phyloP scores from a whole-genome alignment of 2,888 invertebrate genomes.

The Zygothrica quintamaculata region DNA sequence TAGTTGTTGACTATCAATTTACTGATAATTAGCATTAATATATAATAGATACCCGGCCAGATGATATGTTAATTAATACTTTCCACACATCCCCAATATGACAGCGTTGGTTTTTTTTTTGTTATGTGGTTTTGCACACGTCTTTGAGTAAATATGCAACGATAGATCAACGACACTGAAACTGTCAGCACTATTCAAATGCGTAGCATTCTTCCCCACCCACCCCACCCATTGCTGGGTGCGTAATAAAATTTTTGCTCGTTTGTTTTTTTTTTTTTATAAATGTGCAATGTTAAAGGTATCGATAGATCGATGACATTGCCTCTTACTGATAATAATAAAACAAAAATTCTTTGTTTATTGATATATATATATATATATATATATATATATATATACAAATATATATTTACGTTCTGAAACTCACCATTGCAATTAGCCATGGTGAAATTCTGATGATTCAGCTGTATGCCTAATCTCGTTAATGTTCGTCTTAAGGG shows the following conservation, averaged over 20 bases:
- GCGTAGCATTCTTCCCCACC: not conserved
- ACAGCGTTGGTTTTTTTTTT: not conserved
- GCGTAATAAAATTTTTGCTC: not conserved
- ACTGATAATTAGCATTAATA: not conserved
- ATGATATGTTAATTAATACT: slow-evolving; percentile 35
- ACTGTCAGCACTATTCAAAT: slow-evolving; percentile 1
- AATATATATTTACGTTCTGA: no score
- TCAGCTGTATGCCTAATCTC: no score
- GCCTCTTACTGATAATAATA: no score
- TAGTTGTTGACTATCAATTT: not conserved
- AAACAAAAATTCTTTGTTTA: no score
- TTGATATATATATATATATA: no score
- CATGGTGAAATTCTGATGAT: no score
- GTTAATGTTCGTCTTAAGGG: no score
- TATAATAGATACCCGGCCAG: not conserved
- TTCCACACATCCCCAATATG: not conserved
- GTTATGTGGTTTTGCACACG: slow-evolving; percentile 52
- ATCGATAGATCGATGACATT: no score
- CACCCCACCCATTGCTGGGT: not conserved
- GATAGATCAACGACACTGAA: slow-evolving; percentile 3
- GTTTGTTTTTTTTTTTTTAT: no score
- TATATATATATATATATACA: no score
- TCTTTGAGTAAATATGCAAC: not conserved
- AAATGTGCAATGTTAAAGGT: not conserved
- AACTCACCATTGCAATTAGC: no score